Conservation (phyloP, 2,113 vertebrate species). For the Eclectus roratus region DNA sequence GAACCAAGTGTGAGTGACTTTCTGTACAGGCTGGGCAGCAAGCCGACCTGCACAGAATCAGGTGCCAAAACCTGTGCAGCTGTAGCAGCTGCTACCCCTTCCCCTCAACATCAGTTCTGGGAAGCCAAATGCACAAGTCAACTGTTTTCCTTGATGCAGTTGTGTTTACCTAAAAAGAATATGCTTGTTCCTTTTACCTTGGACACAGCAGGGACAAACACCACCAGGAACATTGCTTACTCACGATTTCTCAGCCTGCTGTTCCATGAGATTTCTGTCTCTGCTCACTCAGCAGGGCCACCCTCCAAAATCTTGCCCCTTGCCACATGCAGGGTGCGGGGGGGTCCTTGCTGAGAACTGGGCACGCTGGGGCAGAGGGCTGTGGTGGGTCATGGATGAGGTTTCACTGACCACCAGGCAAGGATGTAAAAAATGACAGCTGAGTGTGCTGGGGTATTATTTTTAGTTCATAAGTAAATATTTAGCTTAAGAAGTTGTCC, state of each 20-base stretch:
- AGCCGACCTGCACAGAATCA: neutral
- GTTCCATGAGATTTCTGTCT: neutral
- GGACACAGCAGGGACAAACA: neutral
- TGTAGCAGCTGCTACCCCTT: neutral
- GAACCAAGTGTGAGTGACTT: neutral
- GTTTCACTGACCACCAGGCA: neutral
- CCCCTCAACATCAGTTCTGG: neutral
- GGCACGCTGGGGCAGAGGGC: neutral
- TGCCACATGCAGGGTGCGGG: accelerated
- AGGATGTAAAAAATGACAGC: neutral
- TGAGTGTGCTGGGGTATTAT: too few relatives aligned
- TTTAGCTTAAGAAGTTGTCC: neutral
- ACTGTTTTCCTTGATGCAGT: neutral
- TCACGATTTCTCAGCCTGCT: neutral
- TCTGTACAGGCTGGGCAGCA: neutral
- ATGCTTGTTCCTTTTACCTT: neutral
- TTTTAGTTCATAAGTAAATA: neutral
- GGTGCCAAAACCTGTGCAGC: neutral
- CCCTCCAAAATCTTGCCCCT: neutral
- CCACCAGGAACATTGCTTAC: neutral
- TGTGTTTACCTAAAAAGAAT: neutral
- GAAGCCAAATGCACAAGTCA: neutral
- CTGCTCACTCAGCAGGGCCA: neutral
- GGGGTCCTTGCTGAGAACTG: accelerated
- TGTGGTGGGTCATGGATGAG: neutral